Evolutionary conservation across 1,140 invertebrate genomes (phyloP).

Genomic region (Elymnias hypermnestra): DNA sequence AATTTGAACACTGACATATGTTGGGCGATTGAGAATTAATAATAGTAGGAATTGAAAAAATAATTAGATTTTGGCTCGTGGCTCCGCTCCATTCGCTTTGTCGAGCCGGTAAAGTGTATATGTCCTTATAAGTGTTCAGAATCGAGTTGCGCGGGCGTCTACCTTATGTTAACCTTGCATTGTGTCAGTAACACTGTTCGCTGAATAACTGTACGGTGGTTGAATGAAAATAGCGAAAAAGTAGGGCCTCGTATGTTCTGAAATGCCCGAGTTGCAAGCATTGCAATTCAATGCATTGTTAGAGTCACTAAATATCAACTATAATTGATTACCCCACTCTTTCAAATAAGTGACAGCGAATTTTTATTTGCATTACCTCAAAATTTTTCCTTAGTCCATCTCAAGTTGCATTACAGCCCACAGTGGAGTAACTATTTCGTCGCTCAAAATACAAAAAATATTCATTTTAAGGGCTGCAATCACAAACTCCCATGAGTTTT

Average conservation of each 20-base stretch:
- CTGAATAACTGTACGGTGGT: conserved; percentile 64
- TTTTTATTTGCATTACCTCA: too few relatives aligned
- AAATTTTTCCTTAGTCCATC: too few relatives aligned
- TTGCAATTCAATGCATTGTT: not conserved
- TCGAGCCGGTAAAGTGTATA: conserved; percentile 46
- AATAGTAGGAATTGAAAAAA: too few relatives aligned
- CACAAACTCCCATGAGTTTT: too few relatives aligned
- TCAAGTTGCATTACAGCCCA: too few relatives aligned
- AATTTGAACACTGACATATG: too few relatives aligned
- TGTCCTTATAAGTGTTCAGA: conserved; percentile 55
- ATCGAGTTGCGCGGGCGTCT: conserved; percentile 47
- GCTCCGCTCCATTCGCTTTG: conserved; percentile 35
- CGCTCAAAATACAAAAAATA: too few relatives aligned
- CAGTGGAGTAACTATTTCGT: too few relatives aligned
- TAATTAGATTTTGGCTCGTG: conserved; percentile 39
- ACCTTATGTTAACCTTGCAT: conserved; percentile 66
- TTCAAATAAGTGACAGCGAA: too few relatives aligned
- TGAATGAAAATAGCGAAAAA: conserved; percentile 60
- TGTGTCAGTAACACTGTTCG: conserved; percentile 66
- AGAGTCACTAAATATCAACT: not conserved
- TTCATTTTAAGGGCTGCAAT: too few relatives aligned
- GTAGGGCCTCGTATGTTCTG: conserved; percentile 5
- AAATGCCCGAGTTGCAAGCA: not conserved
- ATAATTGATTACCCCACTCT: too few relatives aligned
- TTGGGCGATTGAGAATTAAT: too few relatives aligned